Conservation (phyloP, 1,140 invertebrate species). For the Aphis craccivora region DNA sequence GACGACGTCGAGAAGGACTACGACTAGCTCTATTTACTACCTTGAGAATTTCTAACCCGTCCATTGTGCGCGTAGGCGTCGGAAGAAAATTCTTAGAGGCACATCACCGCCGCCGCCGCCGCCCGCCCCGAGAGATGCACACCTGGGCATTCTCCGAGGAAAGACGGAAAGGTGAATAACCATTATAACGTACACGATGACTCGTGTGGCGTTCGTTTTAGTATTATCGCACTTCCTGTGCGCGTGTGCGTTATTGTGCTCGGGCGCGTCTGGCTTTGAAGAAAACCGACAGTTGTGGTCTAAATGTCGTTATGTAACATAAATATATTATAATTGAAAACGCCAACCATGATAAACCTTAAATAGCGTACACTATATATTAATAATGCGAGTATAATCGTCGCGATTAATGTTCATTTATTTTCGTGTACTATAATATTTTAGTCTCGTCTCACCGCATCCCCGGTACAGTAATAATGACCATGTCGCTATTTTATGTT, state of each 20-base stretch:
- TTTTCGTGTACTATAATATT: background rate
- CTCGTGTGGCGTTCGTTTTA: slow-evolving; percentile 11
- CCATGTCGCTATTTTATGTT: background rate
- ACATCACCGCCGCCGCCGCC: background rate
- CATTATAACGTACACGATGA: background rate
- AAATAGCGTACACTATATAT: background rate
- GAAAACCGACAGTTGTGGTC: background rate
- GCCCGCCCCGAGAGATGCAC: background rate
- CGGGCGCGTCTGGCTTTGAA: background rate
- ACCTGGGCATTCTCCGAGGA: slow-evolving; percentile 21
- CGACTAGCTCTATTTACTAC: slow-evolving; percentile 28
- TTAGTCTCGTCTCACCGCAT: background rate
- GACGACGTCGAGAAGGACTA: background rate
- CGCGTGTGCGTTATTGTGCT: slow-evolving; percentile 2
- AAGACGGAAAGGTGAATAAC: slow-evolving; percentile 51
- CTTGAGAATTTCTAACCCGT: slow-evolving; percentile 54
- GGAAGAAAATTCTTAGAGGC: slow-evolving; percentile 24
- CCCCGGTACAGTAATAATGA: background rate
- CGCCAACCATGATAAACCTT: background rate
- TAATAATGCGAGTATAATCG: no score
- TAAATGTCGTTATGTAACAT: background rate
- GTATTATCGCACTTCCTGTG: slow-evolving; percentile 19
- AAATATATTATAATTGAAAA: background rate
- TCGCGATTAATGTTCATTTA: background rate
- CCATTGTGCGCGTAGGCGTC: slow-evolving; percentile 49